Evolutionary conservation across 2,888 invertebrate species (phyloP), one percentile per base, ranked within the genome.

Genomic region (Morpho achilles): DNA sequence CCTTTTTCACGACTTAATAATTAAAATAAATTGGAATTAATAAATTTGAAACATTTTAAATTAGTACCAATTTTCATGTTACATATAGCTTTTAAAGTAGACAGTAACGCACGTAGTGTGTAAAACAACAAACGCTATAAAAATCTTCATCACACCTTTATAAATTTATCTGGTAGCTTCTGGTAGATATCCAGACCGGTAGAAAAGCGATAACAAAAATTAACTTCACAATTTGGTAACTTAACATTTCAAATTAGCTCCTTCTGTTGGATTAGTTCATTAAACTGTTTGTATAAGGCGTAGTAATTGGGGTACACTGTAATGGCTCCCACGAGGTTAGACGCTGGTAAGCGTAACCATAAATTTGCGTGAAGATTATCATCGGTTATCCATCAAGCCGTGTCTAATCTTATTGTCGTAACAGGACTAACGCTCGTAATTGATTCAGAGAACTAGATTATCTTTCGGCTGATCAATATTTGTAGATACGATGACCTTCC

Each of bases 391-490:
- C 77, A 74, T 74, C 74, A 72, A 74, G 71, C 75, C 77, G 76
- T 71, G 70, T 74, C 76, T 82, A 83, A 85, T 84, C 77, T 80
- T 73, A 77, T 82, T 79, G 80, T 76, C 71, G 74, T 75, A 84
- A 82, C 80, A 75, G 74, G 74, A 79, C 78, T 78, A 77, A 70
- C 69, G 69, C 74, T 74, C 68, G 76, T 85, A 85, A 87, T 86
- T 84, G 82, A 86, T 86, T 86, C 80, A 76, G 75, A 75, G 68
- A 73, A 74, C 70, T 73, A 79, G 80, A 80, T 84, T 80, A 80
- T 79, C 82, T 80, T 80, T 78, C 75, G 73, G 73, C 72, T 77
- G 69, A 70, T 71, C 73, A 69, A 71, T 72, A 72, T 54, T 45
- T 51, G 50, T 52, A 16, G 77, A 60, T 75, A 67, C 79, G 72